These are phyloP conservation scores for Varanus komodoensis DNA, from an alignment of 2,113 vertebrate species.

Conservation along the genomic window DNA sequence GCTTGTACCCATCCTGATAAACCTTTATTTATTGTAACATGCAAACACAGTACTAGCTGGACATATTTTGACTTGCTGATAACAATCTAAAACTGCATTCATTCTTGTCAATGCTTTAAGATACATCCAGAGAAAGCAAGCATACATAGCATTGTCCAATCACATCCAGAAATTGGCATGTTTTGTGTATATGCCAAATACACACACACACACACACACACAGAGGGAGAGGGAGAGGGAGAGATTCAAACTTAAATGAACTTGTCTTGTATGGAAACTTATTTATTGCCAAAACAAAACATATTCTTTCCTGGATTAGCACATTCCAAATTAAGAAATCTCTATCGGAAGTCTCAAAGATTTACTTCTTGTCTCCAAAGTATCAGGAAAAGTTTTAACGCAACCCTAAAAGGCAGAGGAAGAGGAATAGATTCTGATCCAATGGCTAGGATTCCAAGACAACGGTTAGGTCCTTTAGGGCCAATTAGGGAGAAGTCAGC, in stretches of 20 bases:
- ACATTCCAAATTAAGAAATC: not conserved
- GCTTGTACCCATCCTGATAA: no score
- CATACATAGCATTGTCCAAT: not conserved
- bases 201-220: no score
- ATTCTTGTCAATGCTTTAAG: not conserved
- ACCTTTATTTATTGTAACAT: no score
- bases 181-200: not conserved
- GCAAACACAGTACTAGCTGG: not conserved
- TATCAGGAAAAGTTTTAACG: not conserved
- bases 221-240: no score
- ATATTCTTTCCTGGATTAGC: not conserved
- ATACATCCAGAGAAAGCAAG: not conserved
- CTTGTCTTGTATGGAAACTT: not conserved
- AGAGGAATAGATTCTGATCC: not conserved
- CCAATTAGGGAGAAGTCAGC: not conserved
- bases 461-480: not conserved
- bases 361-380: not conserved
- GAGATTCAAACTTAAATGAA: no score
- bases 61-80: not conserved
- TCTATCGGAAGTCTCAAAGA: not conserved
- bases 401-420: not conserved
- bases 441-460: not conserved
- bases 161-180: not conserved
- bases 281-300: not conserved
- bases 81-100: not conserved